These are phyloP conservation scores for Accipiter cooperii DNA, from an alignment of 2,113 vertebrate genomes.

Conservation along the genomic window DNA sequence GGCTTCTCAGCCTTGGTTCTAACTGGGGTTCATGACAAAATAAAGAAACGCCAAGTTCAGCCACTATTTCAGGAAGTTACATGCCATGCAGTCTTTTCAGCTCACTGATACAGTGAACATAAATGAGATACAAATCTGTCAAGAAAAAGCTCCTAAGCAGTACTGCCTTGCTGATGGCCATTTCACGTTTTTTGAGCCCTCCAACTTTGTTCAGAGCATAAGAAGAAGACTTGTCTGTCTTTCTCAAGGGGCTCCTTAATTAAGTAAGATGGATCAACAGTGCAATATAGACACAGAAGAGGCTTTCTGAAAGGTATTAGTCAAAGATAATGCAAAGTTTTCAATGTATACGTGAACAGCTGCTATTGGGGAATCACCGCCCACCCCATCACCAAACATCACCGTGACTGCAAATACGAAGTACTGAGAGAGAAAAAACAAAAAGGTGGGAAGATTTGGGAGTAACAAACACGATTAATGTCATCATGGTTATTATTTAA, in stretches of 20 bases:
- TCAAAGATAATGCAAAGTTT: not conserved
- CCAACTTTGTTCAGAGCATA: not conserved
- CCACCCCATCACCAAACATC: not conserved
- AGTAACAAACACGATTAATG: not conserved
- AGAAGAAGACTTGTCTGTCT: not conserved
- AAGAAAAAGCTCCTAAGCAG: not conserved
- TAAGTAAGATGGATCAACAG: not conserved
- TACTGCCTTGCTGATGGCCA: not conserved
- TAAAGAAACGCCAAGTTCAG: not conserved
- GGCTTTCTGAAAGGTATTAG: not conserved
- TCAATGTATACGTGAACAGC: not conserved
- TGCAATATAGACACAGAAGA: not conserved
- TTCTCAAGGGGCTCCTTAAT: not conserved
- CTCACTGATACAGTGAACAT: not conserved
- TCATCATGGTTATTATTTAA: not conserved
- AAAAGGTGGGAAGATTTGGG: not conserved
- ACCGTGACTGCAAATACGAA: not conserved
- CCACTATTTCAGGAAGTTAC: not conserved
- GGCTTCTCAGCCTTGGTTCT: not conserved
- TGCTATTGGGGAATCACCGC: not conserved
- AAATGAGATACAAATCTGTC: not conserved
- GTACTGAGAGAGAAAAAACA: not conserved
- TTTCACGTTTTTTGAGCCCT: not conserved
- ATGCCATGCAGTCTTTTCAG: not conserved
- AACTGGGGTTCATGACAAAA: not conserved